Conservation (phyloP, 2,888 invertebrate genomes). For the Plemyria rubiginata region DNA sequence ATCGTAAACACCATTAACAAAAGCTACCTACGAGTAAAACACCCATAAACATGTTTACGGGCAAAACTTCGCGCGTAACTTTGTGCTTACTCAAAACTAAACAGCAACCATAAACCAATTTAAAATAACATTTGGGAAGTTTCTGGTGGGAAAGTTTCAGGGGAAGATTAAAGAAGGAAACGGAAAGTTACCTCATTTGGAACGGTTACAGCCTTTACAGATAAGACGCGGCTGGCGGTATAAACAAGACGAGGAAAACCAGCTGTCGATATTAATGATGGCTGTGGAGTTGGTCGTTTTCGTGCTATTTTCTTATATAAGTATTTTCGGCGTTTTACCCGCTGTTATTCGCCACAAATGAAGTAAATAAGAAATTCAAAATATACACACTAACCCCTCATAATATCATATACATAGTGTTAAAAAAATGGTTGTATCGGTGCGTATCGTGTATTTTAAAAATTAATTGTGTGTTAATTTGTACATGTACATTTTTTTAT, state of each 20-base stretch:
- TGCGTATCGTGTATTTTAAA: too few species aligned
- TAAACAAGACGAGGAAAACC: slow-evolving; percentile 24
- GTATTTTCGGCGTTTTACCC: too few species aligned
- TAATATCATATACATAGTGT: too few species aligned
- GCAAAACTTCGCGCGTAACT: not conserved
- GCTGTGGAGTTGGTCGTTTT: slow-evolving; percentile 1
- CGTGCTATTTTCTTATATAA: not conserved
- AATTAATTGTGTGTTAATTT: too few species aligned
- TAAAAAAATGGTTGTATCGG: too few species aligned
- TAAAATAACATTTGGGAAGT: slow-evolving; percentile 30
- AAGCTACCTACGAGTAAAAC: not conserved
- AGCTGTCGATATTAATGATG: slow-evolving; percentile 6
- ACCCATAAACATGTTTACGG: not conserved
- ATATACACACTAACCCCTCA: too few species aligned
- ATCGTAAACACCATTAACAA: too few species aligned
- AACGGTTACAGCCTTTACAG: slow-evolving; percentile 33
- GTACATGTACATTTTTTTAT: too few species aligned
- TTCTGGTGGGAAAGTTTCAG: slow-evolving; percentile 24
- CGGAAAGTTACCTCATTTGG: slow-evolving; percentile 32
- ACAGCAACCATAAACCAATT: slow-evolving; percentile 22
- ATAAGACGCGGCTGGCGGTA: slow-evolving; percentile 36
- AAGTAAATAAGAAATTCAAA: too few species aligned
- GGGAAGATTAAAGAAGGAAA: slow-evolving; percentile 24
- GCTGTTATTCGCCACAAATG: too few species aligned
- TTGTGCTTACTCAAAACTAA: slow-evolving; percentile 17